phyloP scores from a whole-genome alignment of 2,888 invertebrate genomes.

The Cremastinae sp. region DNA sequence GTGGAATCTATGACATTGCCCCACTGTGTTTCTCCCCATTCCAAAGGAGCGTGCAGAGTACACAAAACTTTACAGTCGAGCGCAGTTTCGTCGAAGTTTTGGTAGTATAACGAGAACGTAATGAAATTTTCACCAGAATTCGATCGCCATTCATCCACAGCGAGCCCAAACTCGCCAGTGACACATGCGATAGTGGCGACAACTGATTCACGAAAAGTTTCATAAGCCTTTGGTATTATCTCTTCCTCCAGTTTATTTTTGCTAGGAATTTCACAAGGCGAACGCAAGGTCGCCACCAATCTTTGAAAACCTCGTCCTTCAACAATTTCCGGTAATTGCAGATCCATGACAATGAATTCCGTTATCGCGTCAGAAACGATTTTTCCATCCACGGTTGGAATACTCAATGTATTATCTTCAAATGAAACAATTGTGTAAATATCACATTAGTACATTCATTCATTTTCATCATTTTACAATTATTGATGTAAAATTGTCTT shows the following conservation, averaged over 20 bases:
- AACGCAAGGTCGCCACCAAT: slow-evolving; percentile 79
- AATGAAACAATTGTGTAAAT: slow-evolving; percentile 72
- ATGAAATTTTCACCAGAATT: slow-evolving; percentile 77
- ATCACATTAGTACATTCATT: no score
- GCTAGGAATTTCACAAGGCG: slow-evolving; percentile 81
- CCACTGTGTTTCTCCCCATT: slow-evolving; percentile 79
- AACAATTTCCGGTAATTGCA: slow-evolving; percentile 80
- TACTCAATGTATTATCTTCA: slow-evolving; percentile 72
- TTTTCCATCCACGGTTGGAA: slow-evolving; percentile 75
- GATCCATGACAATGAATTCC: slow-evolving; percentile 80
- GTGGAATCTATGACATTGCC: slow-evolving; percentile 75
- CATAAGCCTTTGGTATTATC: slow-evolving; percentile 80
- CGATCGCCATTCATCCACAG: slow-evolving; percentile 80
- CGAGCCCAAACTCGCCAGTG: slow-evolving; percentile 76
- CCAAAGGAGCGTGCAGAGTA: slow-evolving; percentile 78
- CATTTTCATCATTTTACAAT: slow-evolving; percentile 56
- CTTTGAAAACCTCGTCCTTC: slow-evolving; percentile 81
- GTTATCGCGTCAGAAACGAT: slow-evolving; percentile 80
- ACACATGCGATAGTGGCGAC: slow-evolving; percentile 71
- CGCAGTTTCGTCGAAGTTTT: slow-evolving; percentile 75
- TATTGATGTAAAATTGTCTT: background rate
- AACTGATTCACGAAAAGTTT: slow-evolving; percentile 77
- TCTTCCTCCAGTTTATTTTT: slow-evolving; percentile 80
- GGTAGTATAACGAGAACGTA: slow-evolving; percentile 80
- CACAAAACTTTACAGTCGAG: slow-evolving; percentile 79